Conservation (phyloP, 2,113 vertebrate species). For the Silurus asotus region DNA sequence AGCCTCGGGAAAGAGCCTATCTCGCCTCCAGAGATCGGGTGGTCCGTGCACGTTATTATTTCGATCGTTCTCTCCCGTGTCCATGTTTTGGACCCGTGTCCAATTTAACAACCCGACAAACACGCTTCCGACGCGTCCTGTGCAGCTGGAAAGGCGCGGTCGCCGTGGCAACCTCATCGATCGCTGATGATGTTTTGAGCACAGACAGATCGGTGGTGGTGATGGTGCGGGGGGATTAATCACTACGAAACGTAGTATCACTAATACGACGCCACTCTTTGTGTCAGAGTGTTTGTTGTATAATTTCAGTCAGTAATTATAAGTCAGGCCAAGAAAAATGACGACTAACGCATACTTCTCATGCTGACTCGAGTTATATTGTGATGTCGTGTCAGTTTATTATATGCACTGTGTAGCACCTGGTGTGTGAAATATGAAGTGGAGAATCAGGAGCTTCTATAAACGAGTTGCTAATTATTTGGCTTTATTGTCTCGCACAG, state of each 20-base stretch:
- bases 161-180: constrained; percentile 51
- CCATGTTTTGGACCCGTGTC: constrained; percentile 20
- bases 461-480: neutral
- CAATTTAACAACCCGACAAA: constrained; percentile 35
- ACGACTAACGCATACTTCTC: neutral
- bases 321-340: neutral
- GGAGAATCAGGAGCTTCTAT: neutral
- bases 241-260: constrained; percentile 31
- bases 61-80: neutral
- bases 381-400: neutral
- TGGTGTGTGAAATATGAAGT: neutral
- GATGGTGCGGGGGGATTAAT: neutral
- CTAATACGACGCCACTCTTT: constrained; percentile 1
- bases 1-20: neutral
- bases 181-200: constrained; percentile 45
- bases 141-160: constrained; percentile 45
- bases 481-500: neutral
- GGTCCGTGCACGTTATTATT: neutral
- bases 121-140: constrained; percentile 33
- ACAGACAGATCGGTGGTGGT: constrained; percentile 30
- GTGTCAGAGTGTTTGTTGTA: neutral
- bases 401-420: neutral
- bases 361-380: neutral
- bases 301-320: constrained; percentile 9
- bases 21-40: neutral